Conservation (phyloP, 1,140 invertebrate species). For the Subanguina moxae region DNA sequence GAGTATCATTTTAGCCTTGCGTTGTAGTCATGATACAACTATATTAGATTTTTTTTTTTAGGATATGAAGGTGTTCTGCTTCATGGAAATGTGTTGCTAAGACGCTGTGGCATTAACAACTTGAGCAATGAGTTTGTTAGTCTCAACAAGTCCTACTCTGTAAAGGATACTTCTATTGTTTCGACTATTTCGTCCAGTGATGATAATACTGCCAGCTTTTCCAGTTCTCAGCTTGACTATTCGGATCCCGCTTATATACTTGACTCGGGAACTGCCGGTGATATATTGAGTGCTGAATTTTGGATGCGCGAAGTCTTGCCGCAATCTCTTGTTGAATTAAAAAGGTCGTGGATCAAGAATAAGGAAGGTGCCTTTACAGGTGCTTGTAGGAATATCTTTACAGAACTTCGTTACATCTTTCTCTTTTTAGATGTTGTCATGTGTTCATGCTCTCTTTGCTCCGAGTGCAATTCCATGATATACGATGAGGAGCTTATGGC, state of each 20-base stretch:
- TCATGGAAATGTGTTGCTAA: constrained; percentile 40
- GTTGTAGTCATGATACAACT: too few species aligned
- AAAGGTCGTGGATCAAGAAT: constrained; percentile 18
- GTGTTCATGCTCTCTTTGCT: constrained; percentile 74
- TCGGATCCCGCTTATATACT: constrained; percentile 27
- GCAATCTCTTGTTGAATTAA: constrained; percentile 13
- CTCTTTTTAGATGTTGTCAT: constrained; percentile 63
- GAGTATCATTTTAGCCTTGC: too few species aligned
- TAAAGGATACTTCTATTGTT: constrained; percentile 12
- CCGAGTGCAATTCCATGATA: constrained; percentile 79
- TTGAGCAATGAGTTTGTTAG: constrained; percentile 50
- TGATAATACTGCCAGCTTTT: constrained; percentile 19
- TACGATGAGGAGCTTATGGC: constrained; percentile 99
- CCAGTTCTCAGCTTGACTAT: constrained; percentile 11
- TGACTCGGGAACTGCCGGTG: constrained; percentile 27
- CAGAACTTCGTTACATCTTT: too few species aligned
- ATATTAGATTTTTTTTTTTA: constrained; percentile 14
- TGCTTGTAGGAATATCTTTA: not conserved
- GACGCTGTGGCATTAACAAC: constrained; percentile 39
- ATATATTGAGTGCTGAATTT: constrained; percentile 35
- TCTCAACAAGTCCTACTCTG: constrained; percentile 42
- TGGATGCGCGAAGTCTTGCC: constrained; percentile 46
- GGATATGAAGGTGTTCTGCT: constrained; percentile 44
- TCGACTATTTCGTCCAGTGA: constrained; percentile 20
- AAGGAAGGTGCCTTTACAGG: constrained; percentile 17